A percentile compares a stretch with the other conserved stretches of the same genome.
Evolutionary conservation across 1,140 invertebrate species (phyloP).

Genomic region (Lamellibrachia luymesi): DNA sequence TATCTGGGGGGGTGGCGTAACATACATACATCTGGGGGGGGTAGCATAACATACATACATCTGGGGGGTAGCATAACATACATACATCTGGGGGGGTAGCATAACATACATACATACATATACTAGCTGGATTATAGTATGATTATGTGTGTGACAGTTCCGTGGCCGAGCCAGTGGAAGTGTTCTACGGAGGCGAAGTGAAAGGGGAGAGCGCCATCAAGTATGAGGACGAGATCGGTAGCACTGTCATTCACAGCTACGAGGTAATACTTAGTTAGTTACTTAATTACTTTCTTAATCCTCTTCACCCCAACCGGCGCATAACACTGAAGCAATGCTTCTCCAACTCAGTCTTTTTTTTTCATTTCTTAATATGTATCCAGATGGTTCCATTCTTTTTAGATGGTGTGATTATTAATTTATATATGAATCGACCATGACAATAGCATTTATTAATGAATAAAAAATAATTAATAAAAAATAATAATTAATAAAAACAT

Average conservation of each 20-base stretch:
- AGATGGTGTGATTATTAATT: not conserved
- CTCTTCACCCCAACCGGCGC: too few species aligned
- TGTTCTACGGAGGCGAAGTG: constrained; percentile 82
- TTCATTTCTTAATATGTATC: not conserved
- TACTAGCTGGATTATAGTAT: too few species aligned
- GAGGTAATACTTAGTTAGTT: constrained; percentile 61
- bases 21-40: not conserved
- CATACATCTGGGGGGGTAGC: not conserved
- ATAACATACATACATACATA: not conserved
- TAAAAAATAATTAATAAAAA: too few species aligned
- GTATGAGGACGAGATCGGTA: constrained; percentile 81
- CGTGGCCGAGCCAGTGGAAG: constrained; percentile 65
- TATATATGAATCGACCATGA: not conserved
- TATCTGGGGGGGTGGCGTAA: too few species aligned
- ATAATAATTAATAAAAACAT: too few species aligned
- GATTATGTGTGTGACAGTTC: not conserved
- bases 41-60: not conserved
- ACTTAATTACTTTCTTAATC: too few species aligned
- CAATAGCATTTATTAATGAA: not conserved
- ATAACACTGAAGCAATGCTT: too few species aligned
- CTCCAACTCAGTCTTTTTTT: not conserved
- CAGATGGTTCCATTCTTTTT: too few species aligned
- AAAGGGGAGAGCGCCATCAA: constrained; percentile 80
- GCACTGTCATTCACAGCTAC: constrained; percentile 80
- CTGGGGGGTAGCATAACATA: too few species aligned